Percentiles rank a stretch among this genome's conserved stretches.
Evolutionary conservation across 2,113 vertebrate species (phyloP).

Genomic region (Nannospalax galili): DNA sequence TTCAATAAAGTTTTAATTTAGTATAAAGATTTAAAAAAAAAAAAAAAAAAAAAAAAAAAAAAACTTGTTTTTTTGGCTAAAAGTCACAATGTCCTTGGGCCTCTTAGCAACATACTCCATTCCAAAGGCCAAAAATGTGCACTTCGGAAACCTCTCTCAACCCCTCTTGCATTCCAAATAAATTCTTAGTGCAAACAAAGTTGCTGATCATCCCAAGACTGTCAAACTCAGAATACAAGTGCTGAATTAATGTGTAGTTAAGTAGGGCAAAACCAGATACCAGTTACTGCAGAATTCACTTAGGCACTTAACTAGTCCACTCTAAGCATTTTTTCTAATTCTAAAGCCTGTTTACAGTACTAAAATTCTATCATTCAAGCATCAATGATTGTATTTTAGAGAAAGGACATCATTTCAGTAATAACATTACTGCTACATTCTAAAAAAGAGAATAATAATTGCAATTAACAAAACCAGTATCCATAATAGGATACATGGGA

Average conservation of each 20-base stretch:
- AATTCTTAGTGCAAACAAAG: slow-evolving; percentile 95
- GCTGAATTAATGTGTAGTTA: slow-evolving; percentile 84
- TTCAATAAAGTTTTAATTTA: slow-evolving; percentile 99
- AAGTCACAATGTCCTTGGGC: no score
- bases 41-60: no score
- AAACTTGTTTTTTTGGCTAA: no score
- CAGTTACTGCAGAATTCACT: slow-evolving; percentile 87
- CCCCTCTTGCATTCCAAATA: slow-evolving; percentile 90
- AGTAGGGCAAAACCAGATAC: slow-evolving; percentile 77
- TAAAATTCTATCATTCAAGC: slow-evolving; percentile 95
- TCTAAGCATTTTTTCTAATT: slow-evolving; percentile 94
- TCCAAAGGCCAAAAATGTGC: no score
- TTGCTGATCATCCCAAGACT: slow-evolving; percentile 88
- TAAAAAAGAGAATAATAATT: slow-evolving; percentile 13
- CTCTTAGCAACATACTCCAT: no score
- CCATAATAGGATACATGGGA: slow-evolving; percentile 82
- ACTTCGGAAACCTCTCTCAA: slow-evolving; percentile 89
- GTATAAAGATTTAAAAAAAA: slow-evolving; percentile 88
- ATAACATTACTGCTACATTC: slow-evolving; percentile 85
- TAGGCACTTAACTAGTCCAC: slow-evolving; percentile 90
- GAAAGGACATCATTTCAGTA: slow-evolving; percentile 87
- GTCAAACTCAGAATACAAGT: slow-evolving; percentile 13
- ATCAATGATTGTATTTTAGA: slow-evolving; percentile 91
- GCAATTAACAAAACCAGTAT: slow-evolving; percentile 82
- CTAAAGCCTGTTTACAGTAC: slow-evolving; percentile 95